A percentile compares a stretch with the other conserved stretches of the same genome.
phyloP scores from a whole-genome alignment of 2,797 vertebrate species.

The Mormyrops boulengeri region DNA sequence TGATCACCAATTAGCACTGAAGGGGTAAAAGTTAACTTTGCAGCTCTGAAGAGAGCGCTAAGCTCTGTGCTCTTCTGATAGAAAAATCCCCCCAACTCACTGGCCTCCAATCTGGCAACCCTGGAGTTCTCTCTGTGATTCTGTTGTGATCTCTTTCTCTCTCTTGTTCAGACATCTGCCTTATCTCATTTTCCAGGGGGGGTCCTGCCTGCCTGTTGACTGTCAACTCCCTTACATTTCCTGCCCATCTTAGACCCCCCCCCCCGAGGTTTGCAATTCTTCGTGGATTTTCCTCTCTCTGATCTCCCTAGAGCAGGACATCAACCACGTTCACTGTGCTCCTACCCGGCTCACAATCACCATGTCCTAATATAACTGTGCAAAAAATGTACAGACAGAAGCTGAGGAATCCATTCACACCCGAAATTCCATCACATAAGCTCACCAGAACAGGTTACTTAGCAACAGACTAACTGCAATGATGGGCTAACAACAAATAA shows the following conservation, averaged over 20 bases:
- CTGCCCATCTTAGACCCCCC: not conserved
- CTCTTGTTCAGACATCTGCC: not conserved
- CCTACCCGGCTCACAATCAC: not conserved
- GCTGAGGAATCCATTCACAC: not conserved
- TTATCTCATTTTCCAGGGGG: not conserved
- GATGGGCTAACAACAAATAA: slow-evolving; percentile 16
- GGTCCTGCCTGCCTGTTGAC: not conserved
- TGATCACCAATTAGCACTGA: not conserved
- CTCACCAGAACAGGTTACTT: slow-evolving; percentile 16
- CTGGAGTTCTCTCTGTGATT: not conserved
- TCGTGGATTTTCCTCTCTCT: not conserved
- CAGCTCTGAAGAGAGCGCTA: not conserved
- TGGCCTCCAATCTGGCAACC: not conserved
- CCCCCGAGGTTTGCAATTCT: not conserved
- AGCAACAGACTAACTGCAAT: not conserved
- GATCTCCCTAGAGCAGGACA: not conserved
- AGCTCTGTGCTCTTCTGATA: not conserved
- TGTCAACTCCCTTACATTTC: not conserved
- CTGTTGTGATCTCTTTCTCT: not conserved
- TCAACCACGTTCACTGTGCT: not conserved
- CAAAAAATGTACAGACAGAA: not conserved
- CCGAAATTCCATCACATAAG: slow-evolving; percentile 53
- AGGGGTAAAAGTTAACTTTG: not conserved
- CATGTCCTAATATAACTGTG: not conserved
- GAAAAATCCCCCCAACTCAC: not conserved